Conservation (phyloP, 2,797 vertebrate genomes). For the Aselliscus stoliczkanus region DNA sequence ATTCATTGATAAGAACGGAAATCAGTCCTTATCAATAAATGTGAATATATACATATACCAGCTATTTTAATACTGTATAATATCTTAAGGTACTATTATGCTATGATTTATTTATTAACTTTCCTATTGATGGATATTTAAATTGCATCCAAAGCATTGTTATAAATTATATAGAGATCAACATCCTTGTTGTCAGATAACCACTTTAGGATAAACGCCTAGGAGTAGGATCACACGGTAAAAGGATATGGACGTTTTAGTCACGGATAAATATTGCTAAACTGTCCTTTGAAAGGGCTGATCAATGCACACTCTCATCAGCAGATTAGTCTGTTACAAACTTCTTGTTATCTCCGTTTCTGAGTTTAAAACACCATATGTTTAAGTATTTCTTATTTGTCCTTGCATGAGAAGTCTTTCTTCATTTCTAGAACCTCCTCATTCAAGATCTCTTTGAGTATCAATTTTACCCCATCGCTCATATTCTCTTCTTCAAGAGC, state of each 20-base stretch:
- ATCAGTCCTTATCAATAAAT: background rate
- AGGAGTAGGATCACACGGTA: background rate
- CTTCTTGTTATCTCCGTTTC: background rate
- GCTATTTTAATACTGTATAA: background rate
- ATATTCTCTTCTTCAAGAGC: background rate
- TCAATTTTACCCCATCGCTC: background rate
- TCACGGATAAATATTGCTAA: background rate
- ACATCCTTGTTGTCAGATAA: background rate
- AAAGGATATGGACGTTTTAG: background rate
- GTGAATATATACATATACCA: background rate
- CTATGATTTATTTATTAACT: background rate
- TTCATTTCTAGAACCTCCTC: background rate
- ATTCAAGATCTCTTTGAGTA: background rate
- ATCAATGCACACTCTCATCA: background rate
- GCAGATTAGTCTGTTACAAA: background rate
- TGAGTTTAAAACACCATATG: background rate
- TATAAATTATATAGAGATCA: background rate
- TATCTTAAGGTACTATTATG: background rate
- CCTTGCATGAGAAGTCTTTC: background rate
- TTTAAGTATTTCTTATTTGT: background rate
- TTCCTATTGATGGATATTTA: background rate
- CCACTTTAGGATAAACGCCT: background rate
- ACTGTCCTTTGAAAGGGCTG: background rate
- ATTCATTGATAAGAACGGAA: background rate
- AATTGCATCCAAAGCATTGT: background rate